Evolutionary conservation across 2,113 vertebrate genomes (phyloP), one percentile per base, ranked within the genome.

Genomic region (Engraulis encrasicolus): DNA sequence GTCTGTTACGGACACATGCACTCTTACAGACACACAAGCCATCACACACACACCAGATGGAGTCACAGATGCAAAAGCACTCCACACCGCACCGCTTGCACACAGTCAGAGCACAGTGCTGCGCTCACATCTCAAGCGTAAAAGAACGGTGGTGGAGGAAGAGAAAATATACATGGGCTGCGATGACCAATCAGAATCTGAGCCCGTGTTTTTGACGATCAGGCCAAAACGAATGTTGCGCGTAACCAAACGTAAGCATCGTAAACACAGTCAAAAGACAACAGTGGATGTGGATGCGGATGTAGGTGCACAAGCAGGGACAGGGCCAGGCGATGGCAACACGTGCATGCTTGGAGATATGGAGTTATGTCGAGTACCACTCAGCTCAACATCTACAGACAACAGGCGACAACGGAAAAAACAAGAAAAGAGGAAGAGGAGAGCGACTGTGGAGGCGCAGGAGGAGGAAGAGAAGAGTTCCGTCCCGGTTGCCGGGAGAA

Each of bases 241-340:
- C 7, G n/a, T 2, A 11, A 31, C n/a, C 9, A 66, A 9, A 23
- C 1, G 23, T 23, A 66, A 96, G 95, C 95, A 90, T 86, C 91
- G 85, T 81, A 92, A 91, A 89, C 78, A 52, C 86, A 83, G 45
- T 18, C 40, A 17, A 11, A 78, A 31, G n/a, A 66, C 1, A 31
- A 7, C 11, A n/a, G 54, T 6, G 9, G 19, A n/a, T 1, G 14
- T 18, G 9, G 54, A 1, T 6, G 54, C 4, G 7, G 54, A 1
- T 20, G 1, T 20, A 5, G 20, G 20, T 6, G 6, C 20, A 20
- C n/a, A n/a, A n/a, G n/a, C n/a, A n/a, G n/a, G n/a, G n/a, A n/a
- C n/a, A n/a, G n/a, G n/a, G n/a, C n/a, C n/a, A n/a, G n/a, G n/a
- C n/a, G 2, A 23, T 23, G 27, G 7, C 7, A 61, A 61, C n/a